Evolutionary conservation across 2,888 invertebrate genomes (phyloP), one percentile per base, ranked within the genome.

Genomic region (Rhorus exstirpatorius): DNA sequence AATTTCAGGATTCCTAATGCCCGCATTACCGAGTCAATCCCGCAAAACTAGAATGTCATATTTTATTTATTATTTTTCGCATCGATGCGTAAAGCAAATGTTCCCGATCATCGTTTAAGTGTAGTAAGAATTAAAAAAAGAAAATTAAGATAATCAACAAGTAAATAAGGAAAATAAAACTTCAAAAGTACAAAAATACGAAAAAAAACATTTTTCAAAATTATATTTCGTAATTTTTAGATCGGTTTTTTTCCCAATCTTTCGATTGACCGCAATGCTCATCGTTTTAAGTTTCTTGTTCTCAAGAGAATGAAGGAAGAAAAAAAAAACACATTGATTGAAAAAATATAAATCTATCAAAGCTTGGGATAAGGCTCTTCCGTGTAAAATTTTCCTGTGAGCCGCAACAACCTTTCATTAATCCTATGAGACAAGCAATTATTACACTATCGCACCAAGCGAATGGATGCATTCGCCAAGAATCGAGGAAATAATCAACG

Each of bases 341-440:
- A 14, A 31, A 55, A 17, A 35, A 35, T 17, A 38, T 38, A 8
- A 38, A 1, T 38, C 38, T 38, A 38, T 38, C 10, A 38, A 38
- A 38, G 6, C 31, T 2, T 38, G 4, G 6, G 4, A 26, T 10
- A 46, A 65, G 26, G n/a, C 46, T 26, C 63, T 65, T 65, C 63
- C 60, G 49, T 21, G 49, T 21, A 31, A 58, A 46, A 21, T 14
- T 31, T 10, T 19, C 24, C 35, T 38, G 49, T n/a, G 10, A 51
- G 49, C 6, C 41, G 14, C 14, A 10, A 51, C 17, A 51, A 24
- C 61, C 24, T 61, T 51, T 6, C 49, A 61, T 72, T 72, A 72
- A 61, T 72, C 35, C 35, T 10, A 17, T 3, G 21, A 35, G 49
- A 35, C 60, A 60, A 7, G 49, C 60, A 49, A 72, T 49, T 60